These are phyloP conservation scores for Cirrhinus mrigala DNA, from an alignment of 2,797 vertebrate genomes.

Conservation along the genomic window DNA sequence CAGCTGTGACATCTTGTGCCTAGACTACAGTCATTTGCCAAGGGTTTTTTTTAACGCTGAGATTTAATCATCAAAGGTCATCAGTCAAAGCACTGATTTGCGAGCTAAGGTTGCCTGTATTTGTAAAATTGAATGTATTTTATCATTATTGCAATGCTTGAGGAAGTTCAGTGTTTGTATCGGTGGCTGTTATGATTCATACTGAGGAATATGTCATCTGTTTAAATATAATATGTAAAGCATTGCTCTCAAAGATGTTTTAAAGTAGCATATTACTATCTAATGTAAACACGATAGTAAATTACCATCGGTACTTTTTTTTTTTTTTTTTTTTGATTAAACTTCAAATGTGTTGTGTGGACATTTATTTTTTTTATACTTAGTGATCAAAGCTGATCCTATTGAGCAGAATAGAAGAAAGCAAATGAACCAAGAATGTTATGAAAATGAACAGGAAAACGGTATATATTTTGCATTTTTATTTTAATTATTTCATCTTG, in stretches of 20 bases:
- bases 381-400: background rate
- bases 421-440: background rate
- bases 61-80: background rate
- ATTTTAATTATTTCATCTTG: background rate
- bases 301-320: background rate
- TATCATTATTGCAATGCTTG: background rate
- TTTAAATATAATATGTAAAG: background rate
- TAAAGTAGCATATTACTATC: background rate
- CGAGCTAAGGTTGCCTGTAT: background rate
- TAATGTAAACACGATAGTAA: background rate
- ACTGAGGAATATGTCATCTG: background rate
- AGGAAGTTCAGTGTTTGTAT: background rate
- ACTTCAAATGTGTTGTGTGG: background rate
- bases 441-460: background rate
- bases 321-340: background rate
- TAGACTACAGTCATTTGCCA: too few species aligned
- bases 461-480: background rate
- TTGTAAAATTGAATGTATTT: background rate
- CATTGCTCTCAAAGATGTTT: background rate
- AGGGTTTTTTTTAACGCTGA: too few species aligned
- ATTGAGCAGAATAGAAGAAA: background rate
- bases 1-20: too few species aligned
- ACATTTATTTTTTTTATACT: background rate
- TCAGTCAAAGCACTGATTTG: background rate
- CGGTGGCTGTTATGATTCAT: background rate